Base-by-base conservation (phyloP, 2,113 vertebrate genomes). In the Phocoena phocoena region DNA sequence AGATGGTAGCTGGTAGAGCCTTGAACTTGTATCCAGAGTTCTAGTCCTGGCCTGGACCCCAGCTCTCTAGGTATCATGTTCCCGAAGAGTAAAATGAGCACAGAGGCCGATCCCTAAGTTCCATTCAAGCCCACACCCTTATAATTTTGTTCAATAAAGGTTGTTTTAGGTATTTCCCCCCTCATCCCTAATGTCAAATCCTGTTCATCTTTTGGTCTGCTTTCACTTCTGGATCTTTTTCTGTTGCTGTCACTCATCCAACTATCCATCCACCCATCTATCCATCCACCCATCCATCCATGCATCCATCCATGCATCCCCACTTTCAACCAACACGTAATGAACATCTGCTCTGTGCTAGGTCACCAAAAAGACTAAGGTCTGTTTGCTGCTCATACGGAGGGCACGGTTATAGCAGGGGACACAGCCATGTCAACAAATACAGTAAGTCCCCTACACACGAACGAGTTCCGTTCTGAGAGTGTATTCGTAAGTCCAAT, bases 181-280 rank as follows among this genome's bases (percentile, higher is more conserved):
- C 81, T 91, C 65, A 41, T 70, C 25, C 14, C 25, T 58, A 58
- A n/a, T 4, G 36, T 83, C 76, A 65, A 91, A 65, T 55, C 44
- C 53, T 70, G 26, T 95, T 82, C n/a, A 25, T 86, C 28, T 50
- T 44, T 74, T 8, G 28, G 26, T 92, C 70, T 67, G 28, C 28
- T 83, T 90, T 86, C 62, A 74, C 60, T 93, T 95, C 67, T 67
- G 47, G 60, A 41, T 93, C 58, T 77, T 93, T 82, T 79, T 67
- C 65, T 68, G 6, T 68, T 36, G 63, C 31, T 20, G 62, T 80
- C 50, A 11, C 38, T 71, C 74, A 41, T 73, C 26, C 38, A 67
- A 8, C 18, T 31, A 36, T 36, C 25, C 80, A 80, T 28, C 60
- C 33, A 17, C 26, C 50, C 28, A 11, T 31, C 31, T 36, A 3